Percentiles rank a stretch among this genome's conserved stretches.
Conservation (phyloP, 1,140 invertebrate species). For the Tenebrio molitor region DNA sequence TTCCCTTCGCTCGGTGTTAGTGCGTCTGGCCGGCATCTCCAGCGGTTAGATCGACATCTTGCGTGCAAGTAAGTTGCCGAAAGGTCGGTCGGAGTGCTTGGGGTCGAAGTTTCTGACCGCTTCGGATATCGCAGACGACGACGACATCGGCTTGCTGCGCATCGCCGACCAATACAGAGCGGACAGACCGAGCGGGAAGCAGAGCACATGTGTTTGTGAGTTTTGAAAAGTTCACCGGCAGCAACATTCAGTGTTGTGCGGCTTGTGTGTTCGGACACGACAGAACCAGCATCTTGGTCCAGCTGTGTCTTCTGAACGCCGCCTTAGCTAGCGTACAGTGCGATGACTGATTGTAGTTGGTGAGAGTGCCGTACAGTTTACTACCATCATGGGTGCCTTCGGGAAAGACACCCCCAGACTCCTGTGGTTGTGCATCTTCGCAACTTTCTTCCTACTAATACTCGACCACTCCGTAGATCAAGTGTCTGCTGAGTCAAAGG, state of each 20-base stretch:
- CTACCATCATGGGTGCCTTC: constrained; percentile 39
- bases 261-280: constrained; percentile 44
- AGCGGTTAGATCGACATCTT: too few relatives aligned
- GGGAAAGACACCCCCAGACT: constrained; percentile 44
- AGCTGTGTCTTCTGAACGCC: constrained; percentile 13
- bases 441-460: constrained; percentile 18
- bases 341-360: constrained; percentile 44
- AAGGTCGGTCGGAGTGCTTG: background rate
- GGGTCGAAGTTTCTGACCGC: constrained; percentile 1
- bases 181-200: constrained; percentile 26
- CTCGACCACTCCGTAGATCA: constrained; percentile 33
- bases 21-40: too few relatives aligned
- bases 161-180: constrained; percentile 30
- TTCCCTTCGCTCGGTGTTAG: too few relatives aligned
- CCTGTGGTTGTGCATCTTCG: constrained; percentile 33
- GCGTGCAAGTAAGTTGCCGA: background rate
- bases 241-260: constrained; percentile 44
- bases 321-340: constrained; percentile 18
- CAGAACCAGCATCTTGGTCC: constrained; percentile 41
- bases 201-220: constrained; percentile 38
- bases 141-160: constrained; percentile 22
- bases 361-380: constrained; percentile 26
- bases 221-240: constrained; percentile 45
- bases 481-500: constrained; percentile 48
- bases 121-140: constrained; percentile 8